These are phyloP conservation scores for Australoheros facetus DNA, from an alignment of 2,797 vertebrate species.

Conservation along the genomic window DNA sequence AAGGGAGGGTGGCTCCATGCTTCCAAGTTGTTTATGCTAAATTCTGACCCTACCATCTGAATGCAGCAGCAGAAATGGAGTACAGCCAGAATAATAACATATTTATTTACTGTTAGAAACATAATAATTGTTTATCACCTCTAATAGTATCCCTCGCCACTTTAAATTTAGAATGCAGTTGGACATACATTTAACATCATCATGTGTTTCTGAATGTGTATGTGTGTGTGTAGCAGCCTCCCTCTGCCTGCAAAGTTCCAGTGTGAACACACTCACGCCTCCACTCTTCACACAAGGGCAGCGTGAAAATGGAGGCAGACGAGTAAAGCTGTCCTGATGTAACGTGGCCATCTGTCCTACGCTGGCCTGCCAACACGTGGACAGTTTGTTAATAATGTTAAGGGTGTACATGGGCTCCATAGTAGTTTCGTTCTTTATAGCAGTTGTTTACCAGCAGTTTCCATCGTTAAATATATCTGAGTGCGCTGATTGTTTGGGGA, in stretches of 20 bases:
- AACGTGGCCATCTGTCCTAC: slow-evolving; percentile 22
- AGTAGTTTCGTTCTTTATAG: neutral
- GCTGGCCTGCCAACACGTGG: slow-evolving; percentile 17
- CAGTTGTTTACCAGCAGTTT: too few species aligned
- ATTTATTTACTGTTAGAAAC: neutral
- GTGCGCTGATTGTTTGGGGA: neutral
- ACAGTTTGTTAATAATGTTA: neutral
- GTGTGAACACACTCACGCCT: slow-evolving; percentile 20
- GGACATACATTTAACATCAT: neutral
- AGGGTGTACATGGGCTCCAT: neutral
- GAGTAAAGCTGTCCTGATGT: slow-evolving; percentile 30
- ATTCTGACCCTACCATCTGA: neutral
- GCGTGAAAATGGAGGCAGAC: slow-evolving; percentile 29
- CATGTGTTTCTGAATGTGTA: neutral
- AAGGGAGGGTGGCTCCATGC: neutral
- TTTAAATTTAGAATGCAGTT: neutral
- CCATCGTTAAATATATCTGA: neutral
- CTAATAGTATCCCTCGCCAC: neutral
- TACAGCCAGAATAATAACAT: neutral
- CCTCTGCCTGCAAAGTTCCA: neutral
- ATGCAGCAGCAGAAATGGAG: neutral
- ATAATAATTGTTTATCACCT: neutral
- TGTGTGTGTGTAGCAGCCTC: neutral
- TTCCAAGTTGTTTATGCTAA: neutral
- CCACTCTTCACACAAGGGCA: slow-evolving; percentile 21